Conservation (phyloP, 1,140 invertebrate species). For the Phenacoccus solenopsis region DNA sequence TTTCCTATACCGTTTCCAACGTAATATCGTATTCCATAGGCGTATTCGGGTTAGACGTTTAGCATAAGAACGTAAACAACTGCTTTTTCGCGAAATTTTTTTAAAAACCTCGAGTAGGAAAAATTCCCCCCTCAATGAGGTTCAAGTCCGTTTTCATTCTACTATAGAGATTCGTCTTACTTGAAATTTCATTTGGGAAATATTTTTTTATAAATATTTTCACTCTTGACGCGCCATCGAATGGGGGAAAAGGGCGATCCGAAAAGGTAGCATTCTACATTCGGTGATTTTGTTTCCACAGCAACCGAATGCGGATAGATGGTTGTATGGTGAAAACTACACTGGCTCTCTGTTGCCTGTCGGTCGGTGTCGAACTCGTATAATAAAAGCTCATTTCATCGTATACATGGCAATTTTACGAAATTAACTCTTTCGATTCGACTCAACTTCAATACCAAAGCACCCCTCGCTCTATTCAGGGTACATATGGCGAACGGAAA, state of each 20-base stretch:
- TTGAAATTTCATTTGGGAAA: neutral
- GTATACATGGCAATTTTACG: neutral
- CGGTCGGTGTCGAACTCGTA: neutral
- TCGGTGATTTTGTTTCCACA: too few relatives aligned
- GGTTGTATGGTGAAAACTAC: neutral
- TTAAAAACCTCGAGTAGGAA: neutral
- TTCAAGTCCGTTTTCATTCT: too few relatives aligned
- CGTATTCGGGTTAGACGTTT: neutral
- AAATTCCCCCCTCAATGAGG: neutral
- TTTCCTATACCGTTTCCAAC: neutral
- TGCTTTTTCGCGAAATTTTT: neutral
- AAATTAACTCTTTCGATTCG: slow-evolving; percentile 3
- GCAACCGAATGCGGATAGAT: neutral
- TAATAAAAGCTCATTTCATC: neutral
- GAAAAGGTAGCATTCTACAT: too few relatives aligned
- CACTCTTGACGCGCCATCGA: neutral
- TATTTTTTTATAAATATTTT: slow-evolving; percentile 3
- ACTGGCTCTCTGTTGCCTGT: neutral
- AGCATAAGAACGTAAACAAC: neutral
- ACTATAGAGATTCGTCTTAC: neutral
- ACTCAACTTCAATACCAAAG: neutral
- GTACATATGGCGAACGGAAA: neutral
- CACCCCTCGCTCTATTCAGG: neutral
- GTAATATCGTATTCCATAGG: slow-evolving; percentile 1
- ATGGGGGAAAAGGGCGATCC: neutral